Evolutionary conservation across 1,140 invertebrate species (phyloP).

Genomic region (Metaphire vulgaris): DNA sequence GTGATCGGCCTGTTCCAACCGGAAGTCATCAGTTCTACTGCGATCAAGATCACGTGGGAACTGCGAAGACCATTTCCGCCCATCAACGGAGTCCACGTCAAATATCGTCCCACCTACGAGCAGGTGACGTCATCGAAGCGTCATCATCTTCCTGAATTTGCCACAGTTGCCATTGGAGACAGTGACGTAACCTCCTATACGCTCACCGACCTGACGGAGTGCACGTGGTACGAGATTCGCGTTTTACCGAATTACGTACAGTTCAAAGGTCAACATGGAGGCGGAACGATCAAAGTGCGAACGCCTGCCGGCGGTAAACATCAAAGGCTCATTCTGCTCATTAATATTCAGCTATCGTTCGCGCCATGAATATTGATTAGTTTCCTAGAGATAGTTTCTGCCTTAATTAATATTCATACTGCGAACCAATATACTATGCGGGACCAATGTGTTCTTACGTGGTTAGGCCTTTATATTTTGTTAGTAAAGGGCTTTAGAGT

Average conservation of each 20-base stretch:
- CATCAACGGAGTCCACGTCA: conserved; percentile 84
- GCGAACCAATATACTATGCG: too few relatives aligned
- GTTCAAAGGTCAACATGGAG: conserved; percentile 74
- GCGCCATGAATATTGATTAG: too few relatives aligned
- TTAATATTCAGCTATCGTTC: too few relatives aligned
- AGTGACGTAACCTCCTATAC: conserved; percentile 56
- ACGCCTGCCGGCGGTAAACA: conserved; percentile 54
- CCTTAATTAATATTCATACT: too few relatives aligned
- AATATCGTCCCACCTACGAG: conserved; percentile 70
- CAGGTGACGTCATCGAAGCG: conserved; percentile 30
- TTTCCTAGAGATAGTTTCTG: too few relatives aligned
- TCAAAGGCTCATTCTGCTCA: too few relatives aligned
- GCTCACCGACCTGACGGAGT: conserved; percentile 69
- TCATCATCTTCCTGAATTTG: conserved; percentile 30
- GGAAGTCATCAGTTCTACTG: conserved; percentile 69
- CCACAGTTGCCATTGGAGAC: conserved; percentile 36
- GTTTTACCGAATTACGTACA: conserved; percentile 56
- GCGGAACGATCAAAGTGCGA: conserved; percentile 51
- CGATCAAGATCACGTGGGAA: conserved; percentile 76
- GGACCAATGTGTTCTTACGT: too few relatives aligned
- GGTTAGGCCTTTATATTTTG: too few relatives aligned
- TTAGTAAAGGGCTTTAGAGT: too few relatives aligned
- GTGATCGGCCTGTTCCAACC: conserved; percentile 73
- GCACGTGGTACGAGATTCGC: conserved; percentile 73
- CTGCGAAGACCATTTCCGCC: conserved; percentile 55